Evolutionary conservation across 2,113 vertebrate species (phyloP).

Genomic region (Gnathochromis pfefferi): DNA sequence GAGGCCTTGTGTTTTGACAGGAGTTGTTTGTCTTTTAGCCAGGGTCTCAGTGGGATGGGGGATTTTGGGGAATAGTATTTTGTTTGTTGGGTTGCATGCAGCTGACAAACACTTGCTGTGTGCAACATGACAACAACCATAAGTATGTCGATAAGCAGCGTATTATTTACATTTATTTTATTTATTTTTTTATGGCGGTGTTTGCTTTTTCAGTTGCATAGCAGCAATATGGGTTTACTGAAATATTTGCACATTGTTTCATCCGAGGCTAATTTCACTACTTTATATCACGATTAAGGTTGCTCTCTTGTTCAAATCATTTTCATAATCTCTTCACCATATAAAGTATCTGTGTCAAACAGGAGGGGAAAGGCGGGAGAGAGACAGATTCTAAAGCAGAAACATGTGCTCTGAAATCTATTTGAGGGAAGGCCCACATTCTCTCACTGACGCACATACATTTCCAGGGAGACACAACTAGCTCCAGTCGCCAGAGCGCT

Average conservation of each 20-base stretch:
- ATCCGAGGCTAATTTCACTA: not conserved
- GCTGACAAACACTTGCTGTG: not conserved
- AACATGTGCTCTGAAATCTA: slow-evolving; percentile 45
- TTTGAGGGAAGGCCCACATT: slow-evolving; percentile 58
- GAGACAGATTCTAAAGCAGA: slow-evolving; percentile 30
- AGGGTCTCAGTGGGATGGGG: slow-evolving; percentile 17
- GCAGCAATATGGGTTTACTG: not conserved
- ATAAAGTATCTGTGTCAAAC: slow-evolving; percentile 22
- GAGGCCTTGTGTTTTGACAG: not conserved
- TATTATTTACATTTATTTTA: not conserved
- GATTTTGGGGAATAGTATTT: slow-evolving; percentile 2
- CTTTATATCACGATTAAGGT: not conserved
- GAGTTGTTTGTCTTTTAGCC: slow-evolving; percentile 22
- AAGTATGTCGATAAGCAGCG: slow-evolving; percentile 20
- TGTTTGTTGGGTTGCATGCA: slow-evolving; percentile 44
- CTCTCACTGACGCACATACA: slow-evolving; percentile 59
- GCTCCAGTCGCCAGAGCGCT: slow-evolving; percentile 11
- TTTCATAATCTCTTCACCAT: slow-evolving; percentile 24
- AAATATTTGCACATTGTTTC: not conserved
- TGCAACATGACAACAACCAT: slow-evolving; percentile 6
- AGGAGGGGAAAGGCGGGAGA: not conserved
- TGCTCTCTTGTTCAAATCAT: not conserved
- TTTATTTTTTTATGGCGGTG: not conserved
- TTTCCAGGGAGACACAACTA: slow-evolving; percentile 53
- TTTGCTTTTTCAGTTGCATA: not conserved